Base-by-base conservation (phyloP, 2,113 vertebrate species). In the Saiga tatarica region DNA sequence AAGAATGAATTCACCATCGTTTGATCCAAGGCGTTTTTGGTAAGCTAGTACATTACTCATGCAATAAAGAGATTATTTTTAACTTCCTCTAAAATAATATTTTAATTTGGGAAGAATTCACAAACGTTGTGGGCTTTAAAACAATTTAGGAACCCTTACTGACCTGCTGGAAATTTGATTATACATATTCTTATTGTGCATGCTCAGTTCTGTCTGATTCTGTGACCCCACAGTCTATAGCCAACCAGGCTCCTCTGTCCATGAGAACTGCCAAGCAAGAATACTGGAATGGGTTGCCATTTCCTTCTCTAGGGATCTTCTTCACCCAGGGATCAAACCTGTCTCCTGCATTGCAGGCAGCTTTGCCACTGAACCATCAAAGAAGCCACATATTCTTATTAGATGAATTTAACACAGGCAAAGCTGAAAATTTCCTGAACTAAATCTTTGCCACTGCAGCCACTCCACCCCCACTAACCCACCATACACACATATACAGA, bases 51-150 rank as follows among this genome's bases (percentile, higher is more conserved):
- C 6, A 50, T 7, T 39, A 59, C 39, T 67, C 39, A 52, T 25
- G 21, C 39, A 71, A 76, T 59, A 71, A 55, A 83, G 28, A 74
- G 4, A 45, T n/a, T 50, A 59, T 78, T 39, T 26, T 78, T 91
- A 12, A 87, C 16, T 15, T 45, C 39, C 33, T 96, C 91, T 55
- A 79, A 96, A 95, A 76, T n/a, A 89, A 67, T 16, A 83, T 57
- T 96, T 95, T 93, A 87, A 92, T 52, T 74, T 76, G 79, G 42
- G 25, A 86, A 94, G 74, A 47, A 50, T 26, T 94, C 4, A 89
- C 16, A 52, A 62, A 79, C 13, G 25, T 4, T 33, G 21, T 30
- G n/a, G 67, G 53, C 21, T 89, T 94, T 89, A 67, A 81, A 88
- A 88, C 17, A 87, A 82, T 86, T 81, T 26, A 76, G 9, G 39